These are phyloP conservation scores for Papilio helenus DNA, from an alignment of 1,140 invertebrate genomes.

Conservation along the genomic window DNA sequence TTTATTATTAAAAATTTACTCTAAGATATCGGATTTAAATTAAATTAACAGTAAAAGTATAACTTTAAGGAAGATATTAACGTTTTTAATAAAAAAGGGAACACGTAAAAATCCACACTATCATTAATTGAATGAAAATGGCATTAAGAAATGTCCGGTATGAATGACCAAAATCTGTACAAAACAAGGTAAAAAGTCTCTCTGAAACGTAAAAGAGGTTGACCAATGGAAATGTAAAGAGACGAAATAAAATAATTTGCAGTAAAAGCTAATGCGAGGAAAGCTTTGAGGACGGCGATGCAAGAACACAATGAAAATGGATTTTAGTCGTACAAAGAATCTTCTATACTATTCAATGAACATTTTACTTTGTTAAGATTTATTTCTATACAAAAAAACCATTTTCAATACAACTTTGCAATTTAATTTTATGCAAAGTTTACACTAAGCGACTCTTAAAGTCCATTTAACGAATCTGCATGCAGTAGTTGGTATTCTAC, in stretches of 20 bases:
- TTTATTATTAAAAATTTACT: not conserved
- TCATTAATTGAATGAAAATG: too few relatives aligned
- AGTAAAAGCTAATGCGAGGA: conserved; percentile 35
- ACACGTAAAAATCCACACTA: too few relatives aligned
- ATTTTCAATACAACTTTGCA: not conserved
- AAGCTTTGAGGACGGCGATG: conserved; percentile 23
- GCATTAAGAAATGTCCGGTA: not conserved
- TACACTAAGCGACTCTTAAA: too few relatives aligned
- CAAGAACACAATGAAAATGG: conserved; percentile 22
- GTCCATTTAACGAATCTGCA: too few relatives aligned
- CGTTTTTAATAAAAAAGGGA: too few relatives aligned
- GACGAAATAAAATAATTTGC: conserved; percentile 34
- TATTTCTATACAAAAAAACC: not conserved
- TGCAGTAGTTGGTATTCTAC: too few relatives aligned
- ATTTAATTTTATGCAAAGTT: too few relatives aligned
- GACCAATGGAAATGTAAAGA: conserved; percentile 24
- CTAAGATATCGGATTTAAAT: not conserved
- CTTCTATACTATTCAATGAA: conserved; percentile 17
- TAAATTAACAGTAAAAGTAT: too few relatives aligned
- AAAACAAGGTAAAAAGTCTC: too few relatives aligned
- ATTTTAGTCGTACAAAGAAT: conserved; percentile 17
- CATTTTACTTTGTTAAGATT: not conserved
- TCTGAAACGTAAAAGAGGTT: not conserved
- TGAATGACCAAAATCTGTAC: not conserved
- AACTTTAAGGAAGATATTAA: too few relatives aligned